Evolutionary conservation across 2,888 invertebrate species (phyloP), one percentile per base, ranked within the genome.

Genomic region (Chymomyza procnemis): DNA sequence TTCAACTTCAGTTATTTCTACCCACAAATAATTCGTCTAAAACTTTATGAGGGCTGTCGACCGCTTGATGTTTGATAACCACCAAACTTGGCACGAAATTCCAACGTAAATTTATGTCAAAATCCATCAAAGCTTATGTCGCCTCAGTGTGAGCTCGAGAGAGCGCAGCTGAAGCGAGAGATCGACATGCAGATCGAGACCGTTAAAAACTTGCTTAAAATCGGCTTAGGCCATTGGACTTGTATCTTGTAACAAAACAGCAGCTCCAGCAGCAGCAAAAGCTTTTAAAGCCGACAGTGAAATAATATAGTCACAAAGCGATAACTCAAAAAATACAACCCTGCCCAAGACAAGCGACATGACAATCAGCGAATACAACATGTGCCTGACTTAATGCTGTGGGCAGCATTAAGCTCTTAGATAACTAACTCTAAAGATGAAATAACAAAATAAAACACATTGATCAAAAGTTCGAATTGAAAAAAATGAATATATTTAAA

Each of bases 121-220:
- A 84, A 84, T 85, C 88, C 75, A 84, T 84, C 87, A 84, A 78
- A 84, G 83, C 83, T 84, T 84, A 87, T 83, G 82, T 87, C 79
- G 80, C 72, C 83, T 80, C 74, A 66, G 14, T 22, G 56, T 50
- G 52, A 41, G 26, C 4, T 26, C 26, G 26, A 26, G 26, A 26
- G 26, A 26, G 8, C 26, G 26, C 1, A 6, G 26, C 4, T n/a
- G 22, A 4, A 66, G 55, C 26, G 56, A 63, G 73, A 64, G 63
- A 61, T 41, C 16, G 59, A 62, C 64, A 14, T 41, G n/a, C 64
- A 55, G 19, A 46, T 56, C 58, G 66, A 2, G 55, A 56, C 75
- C 78, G 81, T 75, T 79, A 83, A 79, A 67, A 69, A 62, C 63
- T 66, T 55, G 66, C 54, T 79, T 60, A 67, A 66, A 75, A 81